phyloP scores from a whole-genome alignment of 64 coral and sea anemone genomes.

The Montipora foliosa region DNA sequence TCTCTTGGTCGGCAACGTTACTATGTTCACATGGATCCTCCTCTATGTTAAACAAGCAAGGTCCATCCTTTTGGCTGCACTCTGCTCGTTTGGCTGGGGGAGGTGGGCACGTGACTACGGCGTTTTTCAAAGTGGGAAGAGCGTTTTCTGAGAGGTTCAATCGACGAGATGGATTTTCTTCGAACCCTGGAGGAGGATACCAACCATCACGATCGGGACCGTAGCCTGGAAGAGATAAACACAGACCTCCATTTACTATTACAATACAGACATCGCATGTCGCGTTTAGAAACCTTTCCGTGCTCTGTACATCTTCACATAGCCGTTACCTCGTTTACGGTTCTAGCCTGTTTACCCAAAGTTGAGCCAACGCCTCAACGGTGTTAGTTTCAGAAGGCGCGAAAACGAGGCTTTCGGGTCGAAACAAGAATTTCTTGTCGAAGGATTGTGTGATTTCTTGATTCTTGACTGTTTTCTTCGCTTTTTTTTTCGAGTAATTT shows the following conservation, averaged over 20 bases:
- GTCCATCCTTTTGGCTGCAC: slow-evolving; percentile 42
- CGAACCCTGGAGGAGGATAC: slow-evolving; percentile 19
- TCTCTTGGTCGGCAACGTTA: slow-evolving; percentile 37
- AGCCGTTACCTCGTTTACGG: no score
- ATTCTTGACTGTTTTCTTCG: no score
- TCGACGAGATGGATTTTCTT: background rate
- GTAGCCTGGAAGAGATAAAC: background rate
- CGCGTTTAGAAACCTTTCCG: no score
- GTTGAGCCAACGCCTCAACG: no score
- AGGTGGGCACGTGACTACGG: slow-evolving; percentile 48
- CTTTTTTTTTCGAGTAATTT: no score
- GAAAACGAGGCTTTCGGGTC: no score
- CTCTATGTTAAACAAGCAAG: slow-evolving; percentile 57
- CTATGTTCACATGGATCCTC: slow-evolving; percentile 62
- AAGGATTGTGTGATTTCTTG: no score
- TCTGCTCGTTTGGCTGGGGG: slow-evolving; percentile 18
- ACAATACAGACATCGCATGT: no score
- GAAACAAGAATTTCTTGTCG: no score
- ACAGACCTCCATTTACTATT: background rate
- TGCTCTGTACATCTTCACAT: no score
- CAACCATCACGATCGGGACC: slow-evolving; percentile 23
- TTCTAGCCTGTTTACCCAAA: no score
- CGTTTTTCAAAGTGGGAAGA: slow-evolving; percentile 39
- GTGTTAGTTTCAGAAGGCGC: no score
- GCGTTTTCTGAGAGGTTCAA: background rate